A percentile compares a stretch with the other conserved stretches of the same genome.
Evolutionary conservation across 1,140 invertebrate species (phyloP).

Genomic region (Whitmania pigra): DNA sequence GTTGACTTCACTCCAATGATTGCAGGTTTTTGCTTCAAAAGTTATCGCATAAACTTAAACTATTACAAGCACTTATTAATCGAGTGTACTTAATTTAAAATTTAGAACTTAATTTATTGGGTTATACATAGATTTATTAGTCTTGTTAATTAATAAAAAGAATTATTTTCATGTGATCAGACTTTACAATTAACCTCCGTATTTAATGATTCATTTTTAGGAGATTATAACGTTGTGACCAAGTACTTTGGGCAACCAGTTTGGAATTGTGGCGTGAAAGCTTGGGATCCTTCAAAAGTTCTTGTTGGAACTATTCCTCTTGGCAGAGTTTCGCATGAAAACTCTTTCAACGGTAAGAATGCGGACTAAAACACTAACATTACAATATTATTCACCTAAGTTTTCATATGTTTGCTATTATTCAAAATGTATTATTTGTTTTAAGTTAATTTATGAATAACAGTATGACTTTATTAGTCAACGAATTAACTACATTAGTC

Average conservation of each 20-base stretch:
- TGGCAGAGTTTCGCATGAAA: conserved; percentile 75
- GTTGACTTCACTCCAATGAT: conserved; percentile 65
- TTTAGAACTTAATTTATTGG: too few relatives aligned
- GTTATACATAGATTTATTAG: too few relatives aligned
- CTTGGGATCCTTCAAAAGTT: conserved; percentile 80
- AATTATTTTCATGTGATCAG: too few relatives aligned
- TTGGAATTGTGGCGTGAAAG: conserved; percentile 87
- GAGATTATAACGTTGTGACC: conserved; percentile 82
- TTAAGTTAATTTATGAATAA: background rate
- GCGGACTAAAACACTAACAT: background rate
- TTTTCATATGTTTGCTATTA: too few relatives aligned
- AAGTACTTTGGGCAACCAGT: conserved; percentile 66
- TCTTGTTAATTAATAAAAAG: too few relatives aligned
- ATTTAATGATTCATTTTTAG: conserved; percentile 34
- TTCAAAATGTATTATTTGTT: background rate
- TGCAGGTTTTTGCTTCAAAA: conserved; percentile 21
- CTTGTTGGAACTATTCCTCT: conserved; percentile 76
- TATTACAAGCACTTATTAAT: too few relatives aligned
- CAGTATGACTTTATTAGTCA: background rate
- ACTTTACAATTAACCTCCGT: too few relatives aligned
- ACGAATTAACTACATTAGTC: too few relatives aligned
- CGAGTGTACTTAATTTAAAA: too few relatives aligned
- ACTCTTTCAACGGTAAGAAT: conserved; percentile 74
- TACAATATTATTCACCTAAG: background rate
- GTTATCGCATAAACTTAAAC: too few relatives aligned